Evolutionary conservation across 2,113 vertebrate genomes (phyloP).

Genomic region (Leptobrachium ailaonicum): DNA sequence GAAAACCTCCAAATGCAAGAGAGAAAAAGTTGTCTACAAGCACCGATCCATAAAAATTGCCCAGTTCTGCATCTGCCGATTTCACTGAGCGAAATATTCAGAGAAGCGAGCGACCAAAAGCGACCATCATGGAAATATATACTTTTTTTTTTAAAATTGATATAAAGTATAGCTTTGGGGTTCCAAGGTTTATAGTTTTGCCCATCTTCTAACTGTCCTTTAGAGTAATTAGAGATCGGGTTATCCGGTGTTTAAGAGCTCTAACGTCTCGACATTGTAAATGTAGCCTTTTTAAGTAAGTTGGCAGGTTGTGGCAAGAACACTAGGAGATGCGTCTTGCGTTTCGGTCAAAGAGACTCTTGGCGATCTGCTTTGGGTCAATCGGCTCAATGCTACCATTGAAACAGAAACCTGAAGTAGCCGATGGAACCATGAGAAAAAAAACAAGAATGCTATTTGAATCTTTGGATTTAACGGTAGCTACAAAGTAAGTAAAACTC

Average conservation of each 20-base stretch:
- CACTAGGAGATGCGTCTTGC: not conserved
- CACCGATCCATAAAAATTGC: constrained; percentile 15
- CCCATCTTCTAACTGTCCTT: not conserved
- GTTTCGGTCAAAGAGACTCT: not conserved
- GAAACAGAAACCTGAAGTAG: not conserved
- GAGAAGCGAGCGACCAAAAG: not conserved
- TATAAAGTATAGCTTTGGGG: not conserved
- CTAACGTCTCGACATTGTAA: not conserved
- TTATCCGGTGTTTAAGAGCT: not conserved
- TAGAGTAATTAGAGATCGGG: not conserved
- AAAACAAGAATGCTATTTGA: not conserved
- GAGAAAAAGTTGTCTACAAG: constrained; percentile 31
- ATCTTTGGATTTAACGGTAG: not conserved
- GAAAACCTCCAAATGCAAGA: constrained; percentile 36
- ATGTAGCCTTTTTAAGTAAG: not conserved
- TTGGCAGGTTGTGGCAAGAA: not conserved
- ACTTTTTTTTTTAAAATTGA: not conserved
- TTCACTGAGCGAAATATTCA: constrained; percentile 12
- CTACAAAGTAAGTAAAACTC: not conserved
- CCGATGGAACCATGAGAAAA: not conserved
- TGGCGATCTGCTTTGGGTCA: not conserved
- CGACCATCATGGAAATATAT: not conserved
- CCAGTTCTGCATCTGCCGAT: constrained; percentile 47
- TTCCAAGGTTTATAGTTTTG: not conserved
- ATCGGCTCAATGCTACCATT: not conserved